Evolutionary conservation across 2,797 vertebrate genomes (phyloP).

Genomic region (Caiman crocodilus): DNA sequence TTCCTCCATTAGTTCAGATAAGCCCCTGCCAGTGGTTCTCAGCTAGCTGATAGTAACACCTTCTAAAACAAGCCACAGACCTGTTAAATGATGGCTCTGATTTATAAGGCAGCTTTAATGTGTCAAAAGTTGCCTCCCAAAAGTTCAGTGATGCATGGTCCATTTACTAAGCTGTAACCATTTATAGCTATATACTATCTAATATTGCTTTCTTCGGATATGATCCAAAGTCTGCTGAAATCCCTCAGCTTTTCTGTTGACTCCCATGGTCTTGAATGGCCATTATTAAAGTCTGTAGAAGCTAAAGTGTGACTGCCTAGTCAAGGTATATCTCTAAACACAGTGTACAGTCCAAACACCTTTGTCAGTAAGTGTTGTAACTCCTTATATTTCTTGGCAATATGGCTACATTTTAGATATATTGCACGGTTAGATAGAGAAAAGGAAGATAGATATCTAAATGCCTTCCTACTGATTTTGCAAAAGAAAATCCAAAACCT

Average conservation of each 20-base stretch:
- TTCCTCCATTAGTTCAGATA: constrained; percentile 49
- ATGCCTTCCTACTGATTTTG: neutral
- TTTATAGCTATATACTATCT: too few species aligned
- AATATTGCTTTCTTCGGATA: neutral
- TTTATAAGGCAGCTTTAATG: constrained; percentile 22
- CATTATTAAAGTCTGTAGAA: neutral
- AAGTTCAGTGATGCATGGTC: neutral
- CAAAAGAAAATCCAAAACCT: neutral
- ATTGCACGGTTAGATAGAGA: neutral
- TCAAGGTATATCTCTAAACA: rapidly evolving
- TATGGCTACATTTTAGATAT: neutral
- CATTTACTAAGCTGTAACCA: neutral
- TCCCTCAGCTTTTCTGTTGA: neutral
- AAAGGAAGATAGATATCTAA: neutral
- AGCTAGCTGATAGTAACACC: constrained; percentile 46
- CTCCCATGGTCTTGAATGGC: neutral
- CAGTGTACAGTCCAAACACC: neutral
- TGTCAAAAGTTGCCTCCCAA: constrained; percentile 11
- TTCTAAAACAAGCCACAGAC: neutral
- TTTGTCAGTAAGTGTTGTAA: neutral
- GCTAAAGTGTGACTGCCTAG: neutral
- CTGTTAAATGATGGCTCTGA: neutral
- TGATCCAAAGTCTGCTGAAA: neutral
- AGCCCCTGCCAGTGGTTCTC: neutral
- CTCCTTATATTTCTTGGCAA: neutral